A percentile compares a stretch with the other conserved stretches of the same genome.
phyloP scores from a whole-genome alignment of 2,888 invertebrate species.

The Parnassius glacialis region DNA sequence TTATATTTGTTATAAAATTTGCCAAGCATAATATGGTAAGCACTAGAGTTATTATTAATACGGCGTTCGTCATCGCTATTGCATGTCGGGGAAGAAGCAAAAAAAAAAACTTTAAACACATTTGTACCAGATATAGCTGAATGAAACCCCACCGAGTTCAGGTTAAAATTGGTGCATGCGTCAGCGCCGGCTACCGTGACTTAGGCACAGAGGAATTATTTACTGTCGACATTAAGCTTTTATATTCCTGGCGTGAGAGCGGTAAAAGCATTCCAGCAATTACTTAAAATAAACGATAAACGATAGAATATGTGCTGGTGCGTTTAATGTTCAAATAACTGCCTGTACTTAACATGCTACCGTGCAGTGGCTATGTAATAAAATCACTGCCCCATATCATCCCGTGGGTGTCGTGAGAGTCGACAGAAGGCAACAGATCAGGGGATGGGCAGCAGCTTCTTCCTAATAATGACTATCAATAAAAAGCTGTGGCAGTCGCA shows the following conservation, averaged over 20 bases:
- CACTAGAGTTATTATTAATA: slow-evolving; percentile 21
- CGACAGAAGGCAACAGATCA: too few species aligned
- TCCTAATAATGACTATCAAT: too few species aligned
- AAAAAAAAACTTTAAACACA: slow-evolving; percentile 52
- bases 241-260: neutral
- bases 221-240: neutral
- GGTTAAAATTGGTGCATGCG: slow-evolving; percentile 59
- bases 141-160: slow-evolving; percentile 45
- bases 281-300: too few species aligned
- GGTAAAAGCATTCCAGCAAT: neutral
- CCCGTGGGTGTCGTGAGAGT: too few species aligned
- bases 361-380: too few species aligned
- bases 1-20: slow-evolving; percentile 1
- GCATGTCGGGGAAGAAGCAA: slow-evolving; percentile 30
- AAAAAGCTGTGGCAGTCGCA: too few species aligned
- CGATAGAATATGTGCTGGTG: too few species aligned
- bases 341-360: too few species aligned
- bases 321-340: too few species aligned
- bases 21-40: slow-evolving; percentile 2
- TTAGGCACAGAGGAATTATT: slow-evolving; percentile 21
- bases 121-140: slow-evolving; percentile 56
- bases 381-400: too few species aligned
- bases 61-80: slow-evolving; percentile 28
- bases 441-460: too few species aligned
- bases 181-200: slow-evolving; percentile 58